Evolutionary conservation across 37 sponge, comb jelly and placozoan genomes (phyloP).

Genomic region (Ephydatia muelleri): DNA sequence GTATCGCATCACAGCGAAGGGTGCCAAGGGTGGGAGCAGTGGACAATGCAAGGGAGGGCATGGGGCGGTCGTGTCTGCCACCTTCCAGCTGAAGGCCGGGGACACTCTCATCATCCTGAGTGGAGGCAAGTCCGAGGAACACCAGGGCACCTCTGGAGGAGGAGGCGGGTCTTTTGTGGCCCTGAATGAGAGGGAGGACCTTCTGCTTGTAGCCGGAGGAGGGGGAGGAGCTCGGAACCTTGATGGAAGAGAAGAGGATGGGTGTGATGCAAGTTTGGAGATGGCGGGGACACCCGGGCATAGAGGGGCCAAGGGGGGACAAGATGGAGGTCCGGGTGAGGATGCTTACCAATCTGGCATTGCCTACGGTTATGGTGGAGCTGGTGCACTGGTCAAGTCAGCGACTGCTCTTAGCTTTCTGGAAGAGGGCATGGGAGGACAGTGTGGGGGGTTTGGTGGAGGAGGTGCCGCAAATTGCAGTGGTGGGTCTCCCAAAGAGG

Average conservation of each 20-base stretch:
- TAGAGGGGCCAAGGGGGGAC: slow-evolving; percentile 51
- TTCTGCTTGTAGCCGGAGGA: slow-evolving; percentile 77
- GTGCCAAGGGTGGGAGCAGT: slow-evolving; percentile 67
- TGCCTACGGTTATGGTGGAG: slow-evolving; percentile 72
- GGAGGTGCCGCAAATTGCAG: slow-evolving; percentile 75
- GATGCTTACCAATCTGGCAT: slow-evolving; percentile 62
- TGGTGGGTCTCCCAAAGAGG: slow-evolving; percentile 10
- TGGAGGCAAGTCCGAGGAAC: slow-evolving; percentile 60
- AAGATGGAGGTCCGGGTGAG: slow-evolving; percentile 55
- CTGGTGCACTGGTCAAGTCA: slow-evolving; percentile 60
- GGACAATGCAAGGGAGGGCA: slow-evolving; percentile 47
- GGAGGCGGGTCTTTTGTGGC: slow-evolving; percentile 77
- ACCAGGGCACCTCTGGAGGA: slow-evolving; percentile 58
- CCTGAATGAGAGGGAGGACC: slow-evolving; percentile 37
- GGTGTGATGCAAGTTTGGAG: slow-evolving; percentile 69
- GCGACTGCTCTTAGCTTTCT: slow-evolving; percentile 45
- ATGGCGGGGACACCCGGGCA: slow-evolving; percentile 37
- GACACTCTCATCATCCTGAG: slow-evolving; percentile 63
- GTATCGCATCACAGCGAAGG: slow-evolving; percentile 66
- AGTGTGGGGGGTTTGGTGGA: slow-evolving; percentile 77
- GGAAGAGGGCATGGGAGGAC: slow-evolving; percentile 61
- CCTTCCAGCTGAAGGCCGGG: slow-evolving; percentile 50
- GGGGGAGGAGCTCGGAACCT: slow-evolving; percentile 74
- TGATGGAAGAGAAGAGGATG: slow-evolving; percentile 59
- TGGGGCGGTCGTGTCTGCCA: slow-evolving; percentile 64